Evolutionary conservation across 1,140 invertebrate species (phyloP).

Genomic region (Lepidurus apus): DNA sequence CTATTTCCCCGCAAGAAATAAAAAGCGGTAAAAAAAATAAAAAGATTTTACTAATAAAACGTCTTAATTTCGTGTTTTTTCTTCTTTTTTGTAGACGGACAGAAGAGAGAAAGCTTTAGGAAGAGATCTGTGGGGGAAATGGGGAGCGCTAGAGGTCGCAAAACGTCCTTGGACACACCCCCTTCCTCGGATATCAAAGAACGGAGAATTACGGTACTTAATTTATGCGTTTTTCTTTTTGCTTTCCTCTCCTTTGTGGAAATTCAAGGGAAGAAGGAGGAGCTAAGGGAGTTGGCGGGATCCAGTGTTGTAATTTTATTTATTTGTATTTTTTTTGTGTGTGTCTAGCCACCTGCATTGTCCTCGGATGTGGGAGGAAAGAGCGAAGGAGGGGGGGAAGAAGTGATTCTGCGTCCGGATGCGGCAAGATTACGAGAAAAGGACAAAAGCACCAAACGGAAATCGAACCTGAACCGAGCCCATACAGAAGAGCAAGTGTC

Average conservation of each 20-base stretch:
- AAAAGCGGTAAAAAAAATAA: neutral
- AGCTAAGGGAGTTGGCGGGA: neutral
- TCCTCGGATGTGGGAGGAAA: neutral
- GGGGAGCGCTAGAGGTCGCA: neutral
- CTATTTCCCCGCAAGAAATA: neutral
- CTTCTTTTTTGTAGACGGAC: conserved; percentile 14
- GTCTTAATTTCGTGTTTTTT: neutral
- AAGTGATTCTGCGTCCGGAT: conserved; percentile 31
- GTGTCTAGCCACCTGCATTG: neutral
- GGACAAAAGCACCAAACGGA: conserved; percentile 60
- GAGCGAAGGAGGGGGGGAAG: conserved; percentile 6
- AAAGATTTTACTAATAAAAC: neutral
- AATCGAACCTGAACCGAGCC: conserved; percentile 58
- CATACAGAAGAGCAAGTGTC: conserved; percentile 52
- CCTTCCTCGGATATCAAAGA: conserved; percentile 11
- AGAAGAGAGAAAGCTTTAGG: conserved; percentile 9
- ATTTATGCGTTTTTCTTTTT: neutral
- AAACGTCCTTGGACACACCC: neutral
- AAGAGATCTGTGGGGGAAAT: conserved; percentile 2
- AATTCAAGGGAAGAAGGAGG: neutral
- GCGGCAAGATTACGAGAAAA: conserved; percentile 38
- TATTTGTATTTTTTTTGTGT: neutral
- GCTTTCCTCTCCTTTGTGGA: neutral
- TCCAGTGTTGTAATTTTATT: neutral
- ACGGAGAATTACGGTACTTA: neutral